Conservation (phyloP, 2,888 invertebrate genomes). For the Drosophila barbarae region DNA sequence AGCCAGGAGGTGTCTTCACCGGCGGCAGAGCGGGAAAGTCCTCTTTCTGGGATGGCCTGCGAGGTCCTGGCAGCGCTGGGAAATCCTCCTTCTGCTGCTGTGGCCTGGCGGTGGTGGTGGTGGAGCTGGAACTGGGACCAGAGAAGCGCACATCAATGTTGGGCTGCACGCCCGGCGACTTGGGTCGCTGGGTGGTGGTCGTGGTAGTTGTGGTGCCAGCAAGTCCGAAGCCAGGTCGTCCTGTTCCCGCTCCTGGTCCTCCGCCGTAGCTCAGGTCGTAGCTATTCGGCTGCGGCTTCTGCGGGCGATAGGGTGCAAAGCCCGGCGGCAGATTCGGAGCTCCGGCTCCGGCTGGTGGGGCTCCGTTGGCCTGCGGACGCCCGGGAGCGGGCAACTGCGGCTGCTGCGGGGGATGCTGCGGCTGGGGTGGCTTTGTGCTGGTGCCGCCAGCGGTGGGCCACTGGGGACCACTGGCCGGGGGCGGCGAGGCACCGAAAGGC, state of each 20-base stretch:
- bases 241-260: constrained; percentile 31
- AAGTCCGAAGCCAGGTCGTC: constrained; percentile 63
- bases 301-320: constrained; percentile 70
- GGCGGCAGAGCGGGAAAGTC: constrained; percentile 75
- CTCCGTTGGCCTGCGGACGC: constrained; percentile 33
- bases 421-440: constrained; percentile 11
- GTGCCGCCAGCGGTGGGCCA: constrained; percentile 57
- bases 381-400: background rate
- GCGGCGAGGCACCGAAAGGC: constrained; percentile 55
- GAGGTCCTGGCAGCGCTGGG: constrained; percentile 70
- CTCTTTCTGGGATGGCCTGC: constrained; percentile 61
- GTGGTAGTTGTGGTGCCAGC: constrained; percentile 49
- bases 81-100: constrained; percentile 68
- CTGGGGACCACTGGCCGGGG: constrained; percentile 51
- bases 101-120: constrained; percentile 54
- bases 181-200: constrained; percentile 56
- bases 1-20: constrained; percentile 17
- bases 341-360: constrained; percentile 45
- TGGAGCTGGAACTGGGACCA: constrained; percentile 22
- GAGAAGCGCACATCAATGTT: constrained; percentile 18
- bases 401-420: constrained; percentile 9
- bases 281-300: constrained; percentile 74
- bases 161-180: constrained; percentile 32
- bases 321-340: constrained; percentile 65
- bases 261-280: constrained; percentile 76